Percentiles rank a stretch among this genome's conserved stretches.
Conservation (phyloP, 2,113 vertebrate species). For the Lophochroa leadbeateri region DNA sequence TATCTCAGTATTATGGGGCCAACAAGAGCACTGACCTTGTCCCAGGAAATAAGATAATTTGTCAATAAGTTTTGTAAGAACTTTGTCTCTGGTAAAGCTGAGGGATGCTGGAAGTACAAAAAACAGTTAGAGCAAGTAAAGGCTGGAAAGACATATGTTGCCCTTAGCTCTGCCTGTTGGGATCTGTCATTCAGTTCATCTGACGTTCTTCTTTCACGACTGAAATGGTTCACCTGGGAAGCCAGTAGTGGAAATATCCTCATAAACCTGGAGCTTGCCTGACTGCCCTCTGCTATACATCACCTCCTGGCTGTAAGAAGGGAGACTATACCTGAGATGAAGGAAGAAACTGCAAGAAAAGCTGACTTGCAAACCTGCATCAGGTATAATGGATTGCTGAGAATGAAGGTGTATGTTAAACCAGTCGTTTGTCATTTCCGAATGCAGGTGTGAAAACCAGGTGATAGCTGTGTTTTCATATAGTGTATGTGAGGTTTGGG, state of each 20-base stretch:
- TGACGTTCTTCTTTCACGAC: not conserved
- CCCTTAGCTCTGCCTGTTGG: slow-evolving; percentile 9
- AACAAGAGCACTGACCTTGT: not conserved
- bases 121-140: not conserved
- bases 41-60: not conserved
- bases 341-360: not conserved
- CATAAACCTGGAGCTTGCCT: not conserved
- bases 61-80: not conserved
- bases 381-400: not conserved
- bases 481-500: not conserved
- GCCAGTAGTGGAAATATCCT: not conserved
- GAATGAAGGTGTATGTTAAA: not conserved
- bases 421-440: not conserved
- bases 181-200: slow-evolving; percentile 15
- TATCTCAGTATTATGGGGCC: not conserved
- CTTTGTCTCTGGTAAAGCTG: not conserved
- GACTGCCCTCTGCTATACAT: not conserved
- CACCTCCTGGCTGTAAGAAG: not conserved
- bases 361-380: not conserved
- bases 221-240: slow-evolving; percentile 43
- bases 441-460: not conserved
- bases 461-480: not conserved
- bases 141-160: slow-evolving; percentile 8
- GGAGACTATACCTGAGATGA: not conserved
- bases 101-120: not conserved